Conservation (phyloP, 1,140 invertebrate genomes). For the Calosoma granatense region DNA sequence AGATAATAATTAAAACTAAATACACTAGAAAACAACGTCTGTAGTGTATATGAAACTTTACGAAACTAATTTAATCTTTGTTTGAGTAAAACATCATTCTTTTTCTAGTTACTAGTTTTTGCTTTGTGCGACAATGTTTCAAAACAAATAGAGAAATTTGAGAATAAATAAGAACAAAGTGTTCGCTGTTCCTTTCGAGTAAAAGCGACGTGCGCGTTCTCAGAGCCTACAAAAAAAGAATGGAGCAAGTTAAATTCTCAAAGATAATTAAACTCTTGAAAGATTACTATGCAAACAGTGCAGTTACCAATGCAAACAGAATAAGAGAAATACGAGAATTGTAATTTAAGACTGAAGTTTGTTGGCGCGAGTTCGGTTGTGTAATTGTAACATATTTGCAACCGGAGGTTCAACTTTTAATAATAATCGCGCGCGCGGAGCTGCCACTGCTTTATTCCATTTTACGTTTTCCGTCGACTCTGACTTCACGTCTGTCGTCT, state of each 20-base stretch:
- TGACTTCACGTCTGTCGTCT: background rate
- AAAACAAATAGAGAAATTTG: no score
- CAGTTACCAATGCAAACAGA: background rate
- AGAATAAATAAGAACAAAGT: no score
- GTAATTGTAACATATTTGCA: slow-evolving; percentile 9
- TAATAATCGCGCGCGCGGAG: slow-evolving; percentile 1
- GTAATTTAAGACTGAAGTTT: slow-evolving; percentile 3
- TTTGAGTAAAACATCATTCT: no score
- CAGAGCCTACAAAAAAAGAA: no score
- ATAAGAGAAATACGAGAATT: background rate
- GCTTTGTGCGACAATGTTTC: no score
- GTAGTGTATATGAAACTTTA: no score
- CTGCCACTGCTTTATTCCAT: slow-evolving; percentile 3
- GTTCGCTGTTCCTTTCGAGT: no score
- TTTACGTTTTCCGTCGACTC: background rate
- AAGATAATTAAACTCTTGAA: slow-evolving; percentile 9
- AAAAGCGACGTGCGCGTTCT: no score
- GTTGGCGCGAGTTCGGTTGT: slow-evolving; percentile 6
- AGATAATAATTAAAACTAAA: no score
- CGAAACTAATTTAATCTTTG: no score
- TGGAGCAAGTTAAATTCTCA: background rate
- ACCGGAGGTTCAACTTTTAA: slow-evolving; percentile 8
- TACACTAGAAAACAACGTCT: no score
- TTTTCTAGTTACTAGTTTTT: no score
- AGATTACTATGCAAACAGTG: slow-evolving; percentile 8